These are phyloP conservation scores for Propithecus perrieri DNA, from an alignment of 2,797 vertebrate species.

Conservation along the genomic window DNA sequence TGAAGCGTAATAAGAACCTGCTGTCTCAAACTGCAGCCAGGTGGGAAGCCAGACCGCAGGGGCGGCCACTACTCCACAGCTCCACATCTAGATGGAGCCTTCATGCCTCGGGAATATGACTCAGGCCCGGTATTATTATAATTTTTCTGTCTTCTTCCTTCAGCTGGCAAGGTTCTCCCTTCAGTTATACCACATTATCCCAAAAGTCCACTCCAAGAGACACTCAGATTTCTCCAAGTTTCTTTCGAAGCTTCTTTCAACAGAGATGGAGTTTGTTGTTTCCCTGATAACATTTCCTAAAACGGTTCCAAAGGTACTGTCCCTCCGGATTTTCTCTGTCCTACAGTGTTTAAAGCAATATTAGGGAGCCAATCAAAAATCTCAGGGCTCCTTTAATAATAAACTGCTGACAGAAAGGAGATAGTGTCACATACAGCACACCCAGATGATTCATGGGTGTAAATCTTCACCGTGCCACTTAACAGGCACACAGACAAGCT, in stretches of 20 bases:
- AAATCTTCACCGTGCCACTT: not conserved
- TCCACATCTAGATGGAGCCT: not conserved
- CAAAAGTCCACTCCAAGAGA: not conserved
- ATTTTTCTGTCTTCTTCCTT: not conserved
- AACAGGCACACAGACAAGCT: accelerated
- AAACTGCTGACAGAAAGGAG: not conserved
- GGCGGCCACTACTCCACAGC: not conserved
- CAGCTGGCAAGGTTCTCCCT: not conserved
- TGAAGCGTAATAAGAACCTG: constrained; percentile 56
- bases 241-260: not conserved
- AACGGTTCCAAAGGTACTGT: not conserved
- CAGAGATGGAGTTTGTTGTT: not conserved
- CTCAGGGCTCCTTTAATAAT: not conserved
- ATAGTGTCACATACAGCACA: not conserved
- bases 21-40: constrained; percentile 7
- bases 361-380: not conserved
- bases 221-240: not conserved
- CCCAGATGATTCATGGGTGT: accelerated
- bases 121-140: not conserved
- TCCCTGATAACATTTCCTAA: not conserved
- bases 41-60: not conserved
- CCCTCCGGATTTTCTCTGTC: not conserved
- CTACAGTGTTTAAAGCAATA: not conserved
- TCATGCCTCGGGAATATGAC: not conserved
- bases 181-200: not conserved